A percentile compares a stretch with the other conserved stretches of the same genome.
These are phyloP conservation scores for Limanda limanda DNA, from an alignment of 2,113 vertebrate genomes.

Conservation along the genomic window DNA sequence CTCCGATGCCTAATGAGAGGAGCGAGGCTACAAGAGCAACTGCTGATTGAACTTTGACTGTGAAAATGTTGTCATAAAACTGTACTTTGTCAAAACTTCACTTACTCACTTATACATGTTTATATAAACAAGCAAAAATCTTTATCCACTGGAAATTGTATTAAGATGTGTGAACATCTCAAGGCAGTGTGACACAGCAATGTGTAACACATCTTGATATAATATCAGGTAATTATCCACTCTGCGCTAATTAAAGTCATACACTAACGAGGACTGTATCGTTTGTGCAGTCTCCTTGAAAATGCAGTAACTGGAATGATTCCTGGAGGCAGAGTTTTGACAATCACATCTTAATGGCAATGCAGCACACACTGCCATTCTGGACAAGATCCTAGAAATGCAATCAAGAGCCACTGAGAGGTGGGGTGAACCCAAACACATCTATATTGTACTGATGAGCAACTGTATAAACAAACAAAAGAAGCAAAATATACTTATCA, in stretches of 20 bases:
- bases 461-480: slow-evolving; percentile 19
- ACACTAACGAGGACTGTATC: slow-evolving; percentile 22
- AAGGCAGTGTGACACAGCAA: slow-evolving; percentile 30
- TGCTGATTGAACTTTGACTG: slow-evolving; percentile 30
- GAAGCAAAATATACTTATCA: background rate
- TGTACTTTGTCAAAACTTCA: background rate
- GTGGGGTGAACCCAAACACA: slow-evolving; percentile 7
- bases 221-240: slow-evolving; percentile 60
- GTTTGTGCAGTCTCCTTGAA: slow-evolving; percentile 52
- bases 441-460: slow-evolving; percentile 2
- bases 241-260: slow-evolving; percentile 49
- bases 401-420: slow-evolving; percentile 15
- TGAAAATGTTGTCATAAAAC: background rate
- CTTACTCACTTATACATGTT: background rate
- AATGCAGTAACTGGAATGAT: slow-evolving; percentile 23
- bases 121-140: background rate
- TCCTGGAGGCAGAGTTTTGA: slow-evolving; percentile 26
- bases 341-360: slow-evolving; percentile 39
- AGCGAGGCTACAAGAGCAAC: slow-evolving; percentile 40
- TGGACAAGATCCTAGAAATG: slow-evolving; percentile 30
- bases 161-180: slow-evolving; percentile 12
- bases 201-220: slow-evolving; percentile 49
- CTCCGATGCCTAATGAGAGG: slow-evolving; percentile 52
- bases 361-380: slow-evolving; percentile 29
- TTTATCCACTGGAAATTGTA: background rate